A percentile compares a stretch with the other conserved stretches of the same genome.
Conservation (phyloP, 2,797 vertebrate genomes). For the Lacerta viridis region DNA sequence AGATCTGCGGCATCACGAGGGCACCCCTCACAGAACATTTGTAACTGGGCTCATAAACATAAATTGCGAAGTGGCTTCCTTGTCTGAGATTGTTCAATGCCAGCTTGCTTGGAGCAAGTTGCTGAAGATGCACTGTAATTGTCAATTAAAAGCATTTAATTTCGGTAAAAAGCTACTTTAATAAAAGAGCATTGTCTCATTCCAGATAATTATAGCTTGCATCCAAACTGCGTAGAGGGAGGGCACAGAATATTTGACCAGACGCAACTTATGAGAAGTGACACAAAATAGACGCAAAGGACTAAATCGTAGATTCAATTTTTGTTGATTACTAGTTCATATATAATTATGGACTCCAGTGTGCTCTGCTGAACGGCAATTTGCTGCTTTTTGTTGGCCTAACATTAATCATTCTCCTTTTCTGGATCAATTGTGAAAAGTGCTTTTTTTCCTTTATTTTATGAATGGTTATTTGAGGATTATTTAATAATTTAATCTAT, state of each 20-base stretch:
- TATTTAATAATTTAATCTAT: background rate
- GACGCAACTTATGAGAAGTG: conserved; percentile 8
- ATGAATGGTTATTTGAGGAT: background rate
- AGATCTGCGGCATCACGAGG: background rate
- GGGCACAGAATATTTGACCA: background rate
- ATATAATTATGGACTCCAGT: conserved; percentile 19
- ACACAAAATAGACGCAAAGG: conserved; percentile 1
- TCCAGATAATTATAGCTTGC: conserved; percentile 24
- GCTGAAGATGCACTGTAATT: background rate
- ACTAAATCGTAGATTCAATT: conserved; percentile 11
- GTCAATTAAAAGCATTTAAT: conserved; percentile 7
- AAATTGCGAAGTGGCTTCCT: background rate
- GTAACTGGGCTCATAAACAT: background rate
- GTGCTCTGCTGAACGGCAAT: background rate
- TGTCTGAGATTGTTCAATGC: no score
- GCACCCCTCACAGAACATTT: background rate
- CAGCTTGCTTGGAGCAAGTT: background rate
- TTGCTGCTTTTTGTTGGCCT: background rate
- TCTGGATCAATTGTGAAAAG: conserved; percentile 8
- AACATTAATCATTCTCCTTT: conserved; percentile 11
- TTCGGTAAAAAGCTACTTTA: background rate
- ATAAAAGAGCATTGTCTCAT: background rate
- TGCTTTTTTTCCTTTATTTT: background rate
- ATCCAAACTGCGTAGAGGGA: background rate
- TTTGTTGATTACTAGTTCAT: conserved; percentile 21